phyloP scores from a whole-genome alignment of 2,113 vertebrate genomes.

The Steatornis caripensis region DNA sequence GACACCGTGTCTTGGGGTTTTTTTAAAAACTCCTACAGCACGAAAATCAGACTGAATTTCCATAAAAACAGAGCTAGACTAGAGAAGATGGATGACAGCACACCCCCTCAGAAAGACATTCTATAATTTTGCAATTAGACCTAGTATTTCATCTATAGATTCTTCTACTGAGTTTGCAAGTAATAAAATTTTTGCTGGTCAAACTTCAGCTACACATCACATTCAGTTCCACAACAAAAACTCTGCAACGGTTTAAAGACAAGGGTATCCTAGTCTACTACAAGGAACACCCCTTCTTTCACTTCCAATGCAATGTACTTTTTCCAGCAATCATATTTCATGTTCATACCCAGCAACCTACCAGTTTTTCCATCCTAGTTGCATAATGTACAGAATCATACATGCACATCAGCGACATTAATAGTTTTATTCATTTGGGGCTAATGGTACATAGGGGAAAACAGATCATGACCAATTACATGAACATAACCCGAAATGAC shows the following conservation, averaged over 20 bases:
- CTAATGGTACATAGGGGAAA: neutral
- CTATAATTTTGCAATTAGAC: neutral
- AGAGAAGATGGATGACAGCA: neutral
- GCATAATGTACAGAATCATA: neutral
- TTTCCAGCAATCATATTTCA: neutral
- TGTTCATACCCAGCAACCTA: neutral
- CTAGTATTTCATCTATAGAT: neutral
- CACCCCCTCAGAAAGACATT: neutral
- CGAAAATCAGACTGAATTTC: neutral
- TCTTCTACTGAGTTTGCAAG: neutral
- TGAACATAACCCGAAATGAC: neutral
- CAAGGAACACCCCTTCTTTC: neutral
- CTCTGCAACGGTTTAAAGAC: neutral
- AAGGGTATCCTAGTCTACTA: neutral
- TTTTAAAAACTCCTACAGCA: neutral
- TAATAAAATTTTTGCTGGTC: neutral
- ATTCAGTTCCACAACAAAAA: neutral
- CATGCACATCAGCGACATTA: neutral
- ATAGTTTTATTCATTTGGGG: fast-evolving
- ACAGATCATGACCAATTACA: neutral
- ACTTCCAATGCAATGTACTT: neutral
- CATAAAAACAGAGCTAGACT: neutral
- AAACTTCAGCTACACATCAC: neutral
- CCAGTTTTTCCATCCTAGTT: neutral
- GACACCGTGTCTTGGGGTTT: fast-evolving